Percentiles rank a stretch among this genome's conserved stretches.
phyloP scores from a whole-genome alignment of 2,113 vertebrate species.

The Melanotaenia duboulayi region DNA sequence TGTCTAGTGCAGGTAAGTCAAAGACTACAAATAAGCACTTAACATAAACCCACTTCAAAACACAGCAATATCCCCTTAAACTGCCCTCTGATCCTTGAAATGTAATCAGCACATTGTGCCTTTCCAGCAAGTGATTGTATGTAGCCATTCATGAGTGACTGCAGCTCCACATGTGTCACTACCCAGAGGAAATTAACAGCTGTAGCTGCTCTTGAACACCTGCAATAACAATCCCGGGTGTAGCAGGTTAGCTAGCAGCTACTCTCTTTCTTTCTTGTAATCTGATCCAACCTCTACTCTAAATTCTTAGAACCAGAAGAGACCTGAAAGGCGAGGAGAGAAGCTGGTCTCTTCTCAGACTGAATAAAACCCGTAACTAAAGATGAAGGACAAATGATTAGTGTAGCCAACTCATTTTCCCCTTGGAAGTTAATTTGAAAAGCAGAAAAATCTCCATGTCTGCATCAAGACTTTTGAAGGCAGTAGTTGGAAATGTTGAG shows the following conservation, averaged over 20 bases:
- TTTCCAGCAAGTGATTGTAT: constrained; percentile 17
- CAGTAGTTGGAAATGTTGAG: constrained; percentile 16
- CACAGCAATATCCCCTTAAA: background rate
- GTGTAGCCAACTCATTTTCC: constrained; percentile 21
- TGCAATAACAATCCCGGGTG: constrained; percentile 72
- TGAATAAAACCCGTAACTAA: constrained; percentile 36
- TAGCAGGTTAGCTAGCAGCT: constrained; percentile 59
- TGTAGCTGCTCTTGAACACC: constrained; percentile 66
- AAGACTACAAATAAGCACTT: background rate
- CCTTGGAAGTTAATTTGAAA: constrained; percentile 39
- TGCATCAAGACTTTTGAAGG: background rate
- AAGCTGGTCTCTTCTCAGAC: constrained; percentile 27
- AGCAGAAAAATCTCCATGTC: constrained; percentile 22
- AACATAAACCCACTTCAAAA: background rate
- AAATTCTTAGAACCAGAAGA: constrained; percentile 33
- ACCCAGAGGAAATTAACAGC: constrained; percentile 58
- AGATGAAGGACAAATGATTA: constrained; percentile 35
- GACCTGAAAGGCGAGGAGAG: constrained; percentile 26
- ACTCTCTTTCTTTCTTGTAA: constrained; percentile 60
- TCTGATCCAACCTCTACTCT: constrained; percentile 41
- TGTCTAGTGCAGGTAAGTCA: background rate
- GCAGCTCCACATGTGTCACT: constrained; percentile 36
- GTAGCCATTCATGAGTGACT: constrained; percentile 18
- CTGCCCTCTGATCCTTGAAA: constrained; percentile 33
- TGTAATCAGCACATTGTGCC: constrained; percentile 47